Percentiles rank a stretch among this genome's conserved stretches.
phyloP scores from a whole-genome alignment of 2,797 vertebrate species.

The Channa striata region DNA sequence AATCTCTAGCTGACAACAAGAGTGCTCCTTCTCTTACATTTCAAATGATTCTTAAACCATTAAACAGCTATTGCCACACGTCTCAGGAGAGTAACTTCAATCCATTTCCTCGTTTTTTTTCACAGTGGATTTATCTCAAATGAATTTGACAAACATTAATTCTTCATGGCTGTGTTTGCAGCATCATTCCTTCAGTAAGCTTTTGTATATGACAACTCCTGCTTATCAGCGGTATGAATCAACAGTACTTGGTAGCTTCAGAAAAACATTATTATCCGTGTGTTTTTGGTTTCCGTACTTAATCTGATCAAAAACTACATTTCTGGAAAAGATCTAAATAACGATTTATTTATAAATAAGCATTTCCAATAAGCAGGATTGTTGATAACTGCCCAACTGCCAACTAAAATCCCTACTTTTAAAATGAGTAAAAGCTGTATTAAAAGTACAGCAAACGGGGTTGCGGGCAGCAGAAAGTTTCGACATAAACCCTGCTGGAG shows the following conservation, averaged over 20 bases:
- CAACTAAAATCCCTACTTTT: slow-evolving; percentile 14
- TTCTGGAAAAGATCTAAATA: slow-evolving; percentile 17
- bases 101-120: slow-evolving; percentile 52
- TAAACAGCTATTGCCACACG: slow-evolving; percentile 49
- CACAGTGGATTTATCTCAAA: slow-evolving; percentile 58
- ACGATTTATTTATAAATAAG: slow-evolving; percentile 12
- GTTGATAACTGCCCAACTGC: slow-evolving; percentile 27
- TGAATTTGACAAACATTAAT: slow-evolving; percentile 56
- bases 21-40: slow-evolving; percentile 59
- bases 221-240: slow-evolving; percentile 46
- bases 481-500: slow-evolving; percentile 54
- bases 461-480: slow-evolving; percentile 45
- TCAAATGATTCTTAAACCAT: slow-evolving; percentile 65
- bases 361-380: slow-evolving; percentile 24
- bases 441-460: slow-evolving; percentile 27
- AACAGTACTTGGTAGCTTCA: slow-evolving; percentile 39
- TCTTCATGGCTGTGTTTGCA: slow-evolving; percentile 35
- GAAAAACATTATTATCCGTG: background rate
- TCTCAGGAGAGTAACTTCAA: slow-evolving; percentile 58
- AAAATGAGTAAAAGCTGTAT: slow-evolving; percentile 26
- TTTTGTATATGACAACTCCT: slow-evolving; percentile 34
- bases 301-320: slow-evolving; percentile 7
- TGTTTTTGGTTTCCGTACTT: slow-evolving; percentile 1
- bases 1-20: slow-evolving; percentile 56
- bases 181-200: slow-evolving; percentile 33